A percentile compares a stretch with the other conserved stretches of the same genome.
These are phyloP conservation scores for Heliconius congener DNA, from an alignment of 1,140 invertebrate species.

Conservation along the genomic window DNA sequence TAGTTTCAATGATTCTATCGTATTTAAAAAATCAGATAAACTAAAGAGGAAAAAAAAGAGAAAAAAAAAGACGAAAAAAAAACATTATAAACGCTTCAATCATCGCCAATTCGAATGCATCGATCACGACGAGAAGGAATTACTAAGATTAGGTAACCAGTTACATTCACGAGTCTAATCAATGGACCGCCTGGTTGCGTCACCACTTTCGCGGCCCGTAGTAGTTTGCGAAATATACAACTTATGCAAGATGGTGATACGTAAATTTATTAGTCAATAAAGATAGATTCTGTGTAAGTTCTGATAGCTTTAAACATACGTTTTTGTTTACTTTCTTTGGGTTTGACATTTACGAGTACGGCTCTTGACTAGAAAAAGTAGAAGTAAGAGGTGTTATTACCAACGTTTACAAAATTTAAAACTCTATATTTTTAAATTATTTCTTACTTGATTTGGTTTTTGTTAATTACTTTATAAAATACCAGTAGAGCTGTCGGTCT, in stretches of 20 bases:
- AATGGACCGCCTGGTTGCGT: slow-evolving; percentile 70
- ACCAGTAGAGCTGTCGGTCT: neutral
- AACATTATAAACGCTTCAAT: neutral
- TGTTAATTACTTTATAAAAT: no score
- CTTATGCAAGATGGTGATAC: slow-evolving; percentile 71
- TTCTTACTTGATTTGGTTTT: neutral
- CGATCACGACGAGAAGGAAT: slow-evolving; percentile 29
- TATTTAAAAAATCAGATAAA: neutral
- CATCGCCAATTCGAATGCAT: slow-evolving; percentile 5
- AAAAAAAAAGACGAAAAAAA: neutral
- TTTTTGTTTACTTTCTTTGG: neutral
- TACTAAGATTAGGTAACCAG: slow-evolving; percentile 63
- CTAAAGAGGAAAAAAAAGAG: neutral
- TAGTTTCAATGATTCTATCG: neutral
- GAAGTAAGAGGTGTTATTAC: neutral
- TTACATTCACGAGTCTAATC: slow-evolving; percentile 74
- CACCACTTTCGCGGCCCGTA: slow-evolving; percentile 67
- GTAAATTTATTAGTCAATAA: slow-evolving; percentile 32
- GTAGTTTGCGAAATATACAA: slow-evolving; percentile 68
- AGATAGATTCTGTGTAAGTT: neutral
- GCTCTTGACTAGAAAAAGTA: neutral
- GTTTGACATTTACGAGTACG: no score
- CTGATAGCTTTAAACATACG: neutral
- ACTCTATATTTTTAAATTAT: neutral
- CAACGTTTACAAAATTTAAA: neutral